Base-by-base conservation (phyloP, 2,797 vertebrate genomes). In the Rachycentron canadum region DNA sequence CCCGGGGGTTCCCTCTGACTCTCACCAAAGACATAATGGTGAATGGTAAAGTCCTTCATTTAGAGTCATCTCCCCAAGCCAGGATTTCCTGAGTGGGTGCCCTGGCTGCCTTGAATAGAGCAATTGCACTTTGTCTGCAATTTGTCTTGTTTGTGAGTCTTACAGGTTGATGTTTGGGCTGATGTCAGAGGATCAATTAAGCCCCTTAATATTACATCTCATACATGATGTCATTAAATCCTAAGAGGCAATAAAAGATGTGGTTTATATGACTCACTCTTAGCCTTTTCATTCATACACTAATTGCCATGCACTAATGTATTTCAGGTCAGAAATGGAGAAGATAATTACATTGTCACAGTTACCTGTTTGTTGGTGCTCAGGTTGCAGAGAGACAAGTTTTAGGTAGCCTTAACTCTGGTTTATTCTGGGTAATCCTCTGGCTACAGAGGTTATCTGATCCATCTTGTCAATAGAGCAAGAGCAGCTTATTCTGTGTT, bases 41-140 rank as follows among this genome's bases (percentile, higher is more conserved):
- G 92, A 95, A 95, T 94, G 93, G 92, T 93, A 94, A 94, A 95
- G 94, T 94, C 94, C 93, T 95, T 94, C 91, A 95, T 95, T 95
- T 95, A 93, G 92, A 95, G 85, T 93, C 91, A 85, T 93, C 92
- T 94, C 94, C 94, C 82, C 83, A n/a, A 93, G 94, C 90, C 90
- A 94, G 93, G 93, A 94, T 95, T 95, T 94, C 92, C 90, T 92
- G 91, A 94, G 91, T 90, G 86, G 90, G 83, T 89, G 88, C 90
- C 90, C 86, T 83, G 82, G 80, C 88, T 89, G 89, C 85, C 89
- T 89, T 87, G 87, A 90, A 88, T 79, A 82, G 56, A 91, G 83
- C 86, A 80, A 91, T 90, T 88, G 88, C 90, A 91, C 86, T 92
- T 91, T 90, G 89, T 89, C 85, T 78, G 87, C 86, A 81, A 84